phyloP scores from a whole-genome alignment of 2,888 invertebrate species.

The Lithophane socia region DNA sequence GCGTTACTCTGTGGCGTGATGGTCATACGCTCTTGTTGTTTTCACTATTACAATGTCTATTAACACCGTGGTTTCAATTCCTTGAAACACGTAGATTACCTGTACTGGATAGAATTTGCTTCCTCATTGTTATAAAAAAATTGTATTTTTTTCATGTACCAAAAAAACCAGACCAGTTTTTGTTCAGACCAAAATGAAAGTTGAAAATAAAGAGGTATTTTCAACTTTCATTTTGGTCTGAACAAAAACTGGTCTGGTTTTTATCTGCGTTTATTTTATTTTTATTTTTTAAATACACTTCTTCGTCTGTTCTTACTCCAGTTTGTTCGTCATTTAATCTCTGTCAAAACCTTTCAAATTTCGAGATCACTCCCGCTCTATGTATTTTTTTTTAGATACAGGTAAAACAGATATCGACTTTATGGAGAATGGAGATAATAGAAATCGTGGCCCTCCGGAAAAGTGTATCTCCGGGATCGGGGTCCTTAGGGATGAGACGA shows the following conservation, averaged over 20 bases:
- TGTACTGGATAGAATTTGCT: slow-evolving; percentile 5
- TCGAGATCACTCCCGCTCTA: background rate
- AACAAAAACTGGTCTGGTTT: too few species aligned
- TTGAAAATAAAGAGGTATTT: too few species aligned
- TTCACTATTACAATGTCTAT: slow-evolving; percentile 47
- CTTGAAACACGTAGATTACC: slow-evolving; percentile 20
- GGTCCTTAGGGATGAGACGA: too few species aligned
- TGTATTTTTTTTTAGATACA: background rate
- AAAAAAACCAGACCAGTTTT: too few species aligned
- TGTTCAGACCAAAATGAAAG: background rate
- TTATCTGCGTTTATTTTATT: too few species aligned
- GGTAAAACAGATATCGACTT: too few species aligned
- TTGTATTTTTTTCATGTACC: background rate
- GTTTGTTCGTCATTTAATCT: background rate
- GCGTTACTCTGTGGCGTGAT: slow-evolving; percentile 54
- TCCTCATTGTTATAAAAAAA: background rate
- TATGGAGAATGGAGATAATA: too few species aligned
- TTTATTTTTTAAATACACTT: too few species aligned
- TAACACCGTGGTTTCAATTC: slow-evolving; percentile 44
- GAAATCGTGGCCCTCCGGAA: too few species aligned
- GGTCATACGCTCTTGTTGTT: slow-evolving; percentile 36
- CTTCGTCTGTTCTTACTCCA: background rate
- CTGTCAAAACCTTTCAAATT: background rate
- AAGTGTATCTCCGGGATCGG: too few species aligned
- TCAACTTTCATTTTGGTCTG: too few species aligned